Evolutionary conservation across 1,140 invertebrate genomes (phyloP).

Genomic region (Brachystomella parvula): DNA sequence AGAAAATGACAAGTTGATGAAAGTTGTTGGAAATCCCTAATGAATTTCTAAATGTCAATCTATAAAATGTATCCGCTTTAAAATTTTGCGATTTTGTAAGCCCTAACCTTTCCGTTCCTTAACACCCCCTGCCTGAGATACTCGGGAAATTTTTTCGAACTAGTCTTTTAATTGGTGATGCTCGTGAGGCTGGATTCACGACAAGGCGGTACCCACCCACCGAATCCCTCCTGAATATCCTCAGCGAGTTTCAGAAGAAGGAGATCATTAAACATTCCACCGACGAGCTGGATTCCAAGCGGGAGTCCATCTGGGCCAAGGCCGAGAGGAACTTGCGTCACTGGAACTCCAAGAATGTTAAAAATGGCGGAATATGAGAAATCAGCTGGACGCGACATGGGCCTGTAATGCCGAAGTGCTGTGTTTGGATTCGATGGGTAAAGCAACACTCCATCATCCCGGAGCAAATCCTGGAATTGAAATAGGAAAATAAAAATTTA

Average conservation of each 20-base stretch:
- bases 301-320: slow-evolving; percentile 75
- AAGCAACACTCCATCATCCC: slow-evolving; percentile 70
- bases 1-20: no score
- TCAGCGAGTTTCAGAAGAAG: slow-evolving; percentile 41
- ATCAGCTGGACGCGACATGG: slow-evolving; percentile 72
- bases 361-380: slow-evolving; percentile 83
- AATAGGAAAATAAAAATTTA: not conserved
- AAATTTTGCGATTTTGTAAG: no score
- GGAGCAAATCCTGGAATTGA: slow-evolving; percentile 54
- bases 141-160: no score
- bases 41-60: no score
- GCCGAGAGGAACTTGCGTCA: slow-evolving; percentile 75
- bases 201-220: slow-evolving; percentile 25
- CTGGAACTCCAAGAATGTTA: slow-evolving; percentile 75
- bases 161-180: no score
- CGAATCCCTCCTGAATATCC: not conserved
- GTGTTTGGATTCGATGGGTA: slow-evolving; percentile 73
- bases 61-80: no score
- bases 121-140: no score
- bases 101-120: no score
- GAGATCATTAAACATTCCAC: slow-evolving; percentile 66
- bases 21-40: no score
- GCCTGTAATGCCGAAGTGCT: slow-evolving; percentile 77
- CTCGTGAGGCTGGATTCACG: not conserved
- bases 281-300: slow-evolving; percentile 77